Conservation (phyloP, 2,797 vertebrate genomes). For the Enteromius argenteus region DNA sequence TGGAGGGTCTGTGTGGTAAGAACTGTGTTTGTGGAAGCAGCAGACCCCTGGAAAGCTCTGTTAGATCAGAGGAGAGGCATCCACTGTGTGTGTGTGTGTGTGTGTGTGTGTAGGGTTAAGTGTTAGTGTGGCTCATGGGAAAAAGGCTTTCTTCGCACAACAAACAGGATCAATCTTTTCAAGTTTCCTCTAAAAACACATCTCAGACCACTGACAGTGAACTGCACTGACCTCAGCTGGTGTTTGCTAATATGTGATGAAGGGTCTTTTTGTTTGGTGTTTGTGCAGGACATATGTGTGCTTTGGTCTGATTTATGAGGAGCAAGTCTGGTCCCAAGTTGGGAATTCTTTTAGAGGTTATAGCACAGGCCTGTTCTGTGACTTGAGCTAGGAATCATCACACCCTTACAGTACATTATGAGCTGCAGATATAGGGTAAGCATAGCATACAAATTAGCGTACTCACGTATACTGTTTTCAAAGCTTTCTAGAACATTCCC, state of each 20-base stretch:
- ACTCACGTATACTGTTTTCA: background rate
- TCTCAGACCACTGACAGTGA: conserved; percentile 3
- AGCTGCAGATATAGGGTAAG: background rate
- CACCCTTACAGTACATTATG: background rate
- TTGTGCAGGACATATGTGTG: conserved; percentile 19
- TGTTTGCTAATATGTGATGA: conserved; percentile 13
- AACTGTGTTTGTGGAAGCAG: conserved; percentile 47
- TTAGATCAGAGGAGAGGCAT: conserved; percentile 8
- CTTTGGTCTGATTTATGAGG: background rate
- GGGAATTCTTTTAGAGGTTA: background rate
- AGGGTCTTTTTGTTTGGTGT: conserved; percentile 3
- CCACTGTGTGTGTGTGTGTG: conserved; percentile 1
- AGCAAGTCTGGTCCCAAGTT: background rate
- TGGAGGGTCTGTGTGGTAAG: conserved; percentile 9
- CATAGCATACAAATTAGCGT: background rate
- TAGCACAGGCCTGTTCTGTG: background rate
- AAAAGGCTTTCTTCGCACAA: conserved; percentile 7
- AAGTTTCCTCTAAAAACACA: conserved; percentile 21
- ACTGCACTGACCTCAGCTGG: background rate
- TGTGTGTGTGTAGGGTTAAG: background rate
- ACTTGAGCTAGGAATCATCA: background rate
- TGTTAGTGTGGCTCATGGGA: conserved; percentile 12
- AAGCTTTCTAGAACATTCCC: background rate
- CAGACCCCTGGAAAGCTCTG: conserved; percentile 7
- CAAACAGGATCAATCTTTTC: background rate